These are phyloP conservation scores for Xestia ashworthii DNA, from an alignment of 2,888 invertebrate genomes.

Conservation along the genomic window DNA sequence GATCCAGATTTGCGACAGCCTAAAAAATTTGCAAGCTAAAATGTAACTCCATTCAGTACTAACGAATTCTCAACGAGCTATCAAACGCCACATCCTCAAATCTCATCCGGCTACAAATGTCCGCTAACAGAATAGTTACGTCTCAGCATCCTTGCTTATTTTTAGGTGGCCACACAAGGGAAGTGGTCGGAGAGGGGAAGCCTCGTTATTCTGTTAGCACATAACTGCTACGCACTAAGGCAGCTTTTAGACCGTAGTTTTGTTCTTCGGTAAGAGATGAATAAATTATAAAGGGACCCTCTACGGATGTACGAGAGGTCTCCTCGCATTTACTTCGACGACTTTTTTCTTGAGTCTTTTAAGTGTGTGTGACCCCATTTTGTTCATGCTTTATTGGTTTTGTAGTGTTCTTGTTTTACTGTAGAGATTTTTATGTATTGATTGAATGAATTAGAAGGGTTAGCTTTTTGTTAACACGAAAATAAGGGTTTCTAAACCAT, in stretches of 20 bases:
- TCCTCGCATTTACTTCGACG: slow-evolving; percentile 45
- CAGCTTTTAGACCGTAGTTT: slow-evolving; percentile 48
- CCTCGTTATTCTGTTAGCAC: slow-evolving; percentile 71
- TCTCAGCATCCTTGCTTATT: slow-evolving; percentile 75
- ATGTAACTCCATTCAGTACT: slow-evolving; percentile 8
- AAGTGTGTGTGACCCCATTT: slow-evolving; percentile 53
- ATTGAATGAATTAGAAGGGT: slow-evolving; percentile 11
- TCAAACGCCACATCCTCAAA: slow-evolving; percentile 47
- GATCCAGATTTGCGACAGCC: slow-evolving; percentile 9
- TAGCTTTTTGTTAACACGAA: slow-evolving; percentile 1
- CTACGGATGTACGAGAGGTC: slow-evolving; percentile 54
- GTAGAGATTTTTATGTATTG: slow-evolving; percentile 30
- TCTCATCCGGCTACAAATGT: slow-evolving; percentile 67
- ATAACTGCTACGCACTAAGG: slow-evolving; percentile 67
- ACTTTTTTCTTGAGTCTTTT: slow-evolving; percentile 47
- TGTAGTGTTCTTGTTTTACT: slow-evolving; percentile 44
- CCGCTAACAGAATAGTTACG: slow-evolving; percentile 67
- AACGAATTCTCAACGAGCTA: slow-evolving; percentile 39
- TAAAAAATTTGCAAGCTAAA: slow-evolving; percentile 4
- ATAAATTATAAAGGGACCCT: slow-evolving; percentile 63
- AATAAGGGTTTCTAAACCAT: slow-evolving; percentile 4
- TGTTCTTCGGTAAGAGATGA: slow-evolving; percentile 58
- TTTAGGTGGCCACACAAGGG: slow-evolving; percentile 81
- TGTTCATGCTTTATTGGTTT: slow-evolving; percentile 55
- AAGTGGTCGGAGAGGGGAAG: slow-evolving; percentile 75